Conservation (phyloP, 2,797 vertebrate species). For the Hydrophis major region DNA sequence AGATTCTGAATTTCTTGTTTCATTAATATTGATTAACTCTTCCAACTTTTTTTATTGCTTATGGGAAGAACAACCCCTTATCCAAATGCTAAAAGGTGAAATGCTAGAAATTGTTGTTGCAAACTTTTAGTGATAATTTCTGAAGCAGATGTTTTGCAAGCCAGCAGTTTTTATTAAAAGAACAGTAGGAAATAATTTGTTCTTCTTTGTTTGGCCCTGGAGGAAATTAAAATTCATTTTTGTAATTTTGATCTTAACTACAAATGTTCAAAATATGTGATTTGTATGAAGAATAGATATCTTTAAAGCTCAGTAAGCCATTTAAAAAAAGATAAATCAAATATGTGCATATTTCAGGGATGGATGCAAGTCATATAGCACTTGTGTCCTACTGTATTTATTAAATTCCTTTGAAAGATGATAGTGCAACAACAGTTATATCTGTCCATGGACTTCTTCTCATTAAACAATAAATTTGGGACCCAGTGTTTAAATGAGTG, state of each 20-base stretch:
- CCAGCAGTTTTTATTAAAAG: conserved; percentile 57
- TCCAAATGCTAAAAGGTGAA: conserved; percentile 31
- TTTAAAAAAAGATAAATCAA: conserved; percentile 49
- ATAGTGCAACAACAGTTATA: conserved; percentile 3
- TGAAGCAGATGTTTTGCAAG: conserved; percentile 61
- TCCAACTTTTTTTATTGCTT: conserved; percentile 34
- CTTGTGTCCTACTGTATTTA: conserved; percentile 33
- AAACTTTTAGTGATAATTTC: conserved; percentile 57
- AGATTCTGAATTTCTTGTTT: conserved; percentile 30
- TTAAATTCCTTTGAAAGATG: conserved; percentile 42
- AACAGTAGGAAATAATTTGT: conserved; percentile 53
- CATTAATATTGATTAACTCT: conserved; percentile 36
- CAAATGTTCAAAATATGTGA: conserved; percentile 44
- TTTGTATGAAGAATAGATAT: conserved; percentile 53
- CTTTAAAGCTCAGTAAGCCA: conserved; percentile 55
- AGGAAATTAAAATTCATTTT: conserved; percentile 61
- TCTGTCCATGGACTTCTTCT: neutral
- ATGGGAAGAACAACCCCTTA: conserved; percentile 30
- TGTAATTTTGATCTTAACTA: conserved; percentile 61
- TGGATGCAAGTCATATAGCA: conserved; percentile 29
- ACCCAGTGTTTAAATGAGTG: neutral
- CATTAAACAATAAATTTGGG: neutral
- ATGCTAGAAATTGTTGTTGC: conserved; percentile 18
- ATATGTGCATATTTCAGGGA: conserved; percentile 41
- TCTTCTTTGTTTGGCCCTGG: conserved; percentile 61